These are phyloP conservation scores for Propithecus perrieri DNA, from an alignment of 2,797 vertebrate species.

Conservation along the genomic window DNA sequence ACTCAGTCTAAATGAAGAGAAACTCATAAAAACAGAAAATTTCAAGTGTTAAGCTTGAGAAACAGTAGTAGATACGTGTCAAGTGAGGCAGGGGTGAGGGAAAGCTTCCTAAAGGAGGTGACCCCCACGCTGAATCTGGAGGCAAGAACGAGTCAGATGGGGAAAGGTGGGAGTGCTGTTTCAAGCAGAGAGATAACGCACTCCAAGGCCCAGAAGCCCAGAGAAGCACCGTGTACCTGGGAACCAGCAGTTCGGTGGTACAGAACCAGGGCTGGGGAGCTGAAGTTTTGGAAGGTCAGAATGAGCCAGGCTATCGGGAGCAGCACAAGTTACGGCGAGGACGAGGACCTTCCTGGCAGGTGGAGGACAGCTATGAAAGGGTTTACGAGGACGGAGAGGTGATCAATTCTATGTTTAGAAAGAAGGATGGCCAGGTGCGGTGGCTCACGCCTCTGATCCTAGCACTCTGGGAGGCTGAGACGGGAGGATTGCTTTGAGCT, in stretches of 20 bases:
- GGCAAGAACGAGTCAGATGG: background rate
- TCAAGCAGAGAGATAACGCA: background rate
- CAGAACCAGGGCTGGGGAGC: background rate
- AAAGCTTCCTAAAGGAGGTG: background rate
- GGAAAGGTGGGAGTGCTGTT: background rate
- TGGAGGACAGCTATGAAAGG: background rate
- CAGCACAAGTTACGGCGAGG: background rate
- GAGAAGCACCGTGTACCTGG: background rate
- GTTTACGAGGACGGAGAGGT: background rate
- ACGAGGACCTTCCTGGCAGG: background rate
- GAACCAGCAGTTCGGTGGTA: background rate
- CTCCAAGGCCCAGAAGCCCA: background rate
- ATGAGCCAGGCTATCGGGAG: background rate
- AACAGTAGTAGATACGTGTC: background rate
- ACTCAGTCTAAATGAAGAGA: conserved; percentile 13
- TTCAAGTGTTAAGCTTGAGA: conserved; percentile 22
- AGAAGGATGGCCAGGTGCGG: background rate
- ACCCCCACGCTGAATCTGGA: background rate
- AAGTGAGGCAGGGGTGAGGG: background rate
- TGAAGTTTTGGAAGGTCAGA: background rate
- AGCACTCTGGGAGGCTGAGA: too few species aligned
- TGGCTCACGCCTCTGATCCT: too few species aligned
- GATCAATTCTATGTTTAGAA: background rate
- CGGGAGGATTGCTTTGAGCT: too few species aligned
- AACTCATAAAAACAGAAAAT: background rate